These are phyloP conservation scores for Oenanthe oenanthe DNA, from an alignment of 2,113 vertebrate species.

Conservation along the genomic window DNA sequence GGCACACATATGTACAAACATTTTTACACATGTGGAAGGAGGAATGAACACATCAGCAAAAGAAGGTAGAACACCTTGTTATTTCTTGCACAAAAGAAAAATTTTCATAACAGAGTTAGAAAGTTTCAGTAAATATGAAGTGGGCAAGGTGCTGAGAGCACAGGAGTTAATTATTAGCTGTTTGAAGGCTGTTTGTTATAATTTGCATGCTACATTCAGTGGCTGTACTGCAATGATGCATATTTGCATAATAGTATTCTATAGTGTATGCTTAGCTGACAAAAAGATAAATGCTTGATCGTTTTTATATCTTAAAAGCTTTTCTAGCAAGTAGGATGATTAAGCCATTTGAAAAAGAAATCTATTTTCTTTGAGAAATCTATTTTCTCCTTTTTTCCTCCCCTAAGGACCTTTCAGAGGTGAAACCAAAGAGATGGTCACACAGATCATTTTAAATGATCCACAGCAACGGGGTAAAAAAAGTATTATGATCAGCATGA, in stretches of 20 bases:
- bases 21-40: background rate
- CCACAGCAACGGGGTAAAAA: conserved; percentile 85
- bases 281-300: conserved; percentile 40
- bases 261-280: background rate
- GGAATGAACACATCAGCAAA: background rate
- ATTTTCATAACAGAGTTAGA: background rate
- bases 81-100: background rate
- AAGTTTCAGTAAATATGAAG: conserved; percentile 11
- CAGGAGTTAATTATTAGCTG: background rate
- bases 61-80: background rate
- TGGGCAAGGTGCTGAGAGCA: background rate
- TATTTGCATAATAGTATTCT: conserved; percentile 16
- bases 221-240: background rate
- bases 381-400: background rate
- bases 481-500: conserved; percentile 81
- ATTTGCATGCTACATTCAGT: background rate
- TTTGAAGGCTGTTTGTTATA: background rate
- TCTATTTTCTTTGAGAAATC: background rate
- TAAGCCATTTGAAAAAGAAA: background rate
- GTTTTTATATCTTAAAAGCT: conserved; percentile 1
- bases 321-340: conserved; percentile 21
- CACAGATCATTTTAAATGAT: conserved; percentile 85
- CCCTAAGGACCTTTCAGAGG: conserved; percentile 67
- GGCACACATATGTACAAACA: background rate
- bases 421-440: conserved; percentile 81